Evolutionary conservation across 2,113 vertebrate species (phyloP), one percentile per base, ranked within the genome.

Genomic region (Perca flavescens): DNA sequence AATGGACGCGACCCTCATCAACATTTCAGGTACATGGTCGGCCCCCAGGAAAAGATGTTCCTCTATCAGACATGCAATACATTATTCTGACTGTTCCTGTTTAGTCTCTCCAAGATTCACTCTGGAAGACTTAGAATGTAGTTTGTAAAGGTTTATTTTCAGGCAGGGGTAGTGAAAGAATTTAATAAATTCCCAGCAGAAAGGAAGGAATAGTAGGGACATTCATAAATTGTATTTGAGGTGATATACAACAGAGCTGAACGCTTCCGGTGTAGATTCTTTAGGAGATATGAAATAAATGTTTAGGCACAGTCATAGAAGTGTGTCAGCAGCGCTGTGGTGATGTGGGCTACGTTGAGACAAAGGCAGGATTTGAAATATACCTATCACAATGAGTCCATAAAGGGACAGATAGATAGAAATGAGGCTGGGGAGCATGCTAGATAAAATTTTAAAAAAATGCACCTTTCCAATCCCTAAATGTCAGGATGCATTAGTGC

Each of bases 1-100:
- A 91, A 97, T 98, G 94, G 98, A 99, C 67, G 98, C 98, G 58
- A 99, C 98, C 0, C 91, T 99, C 86, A 99, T 99, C 94, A 99
- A 99, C 88, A 99, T 99, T 92, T 99, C 98, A 90, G 98, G 98
- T 99, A 90, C 71, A 21, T 52, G 0, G 2, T 53, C 49, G 6
- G 25, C 15, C 17, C 4, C 3, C 11, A 10, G 49, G 52, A 22
- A 2, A 57, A 25, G 16, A 40, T 14, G 12, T 49, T 43, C 66
- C 25, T 54, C 0, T 40, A 0, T 31, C 21, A 68, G 56, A 54
- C n/a, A 17, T 11, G 3, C 28, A 36, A 9, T 1, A 47, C 15
- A 36, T 64, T 1, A 7, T 0, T 54, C n/a, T 25, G 47, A 46
- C 22, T 56, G 2, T 11, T 76, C 12, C 8, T 13, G 28, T 56